Base-by-base conservation (phyloP, 2,888 invertebrate genomes). In the Chorisops tibialis region DNA sequence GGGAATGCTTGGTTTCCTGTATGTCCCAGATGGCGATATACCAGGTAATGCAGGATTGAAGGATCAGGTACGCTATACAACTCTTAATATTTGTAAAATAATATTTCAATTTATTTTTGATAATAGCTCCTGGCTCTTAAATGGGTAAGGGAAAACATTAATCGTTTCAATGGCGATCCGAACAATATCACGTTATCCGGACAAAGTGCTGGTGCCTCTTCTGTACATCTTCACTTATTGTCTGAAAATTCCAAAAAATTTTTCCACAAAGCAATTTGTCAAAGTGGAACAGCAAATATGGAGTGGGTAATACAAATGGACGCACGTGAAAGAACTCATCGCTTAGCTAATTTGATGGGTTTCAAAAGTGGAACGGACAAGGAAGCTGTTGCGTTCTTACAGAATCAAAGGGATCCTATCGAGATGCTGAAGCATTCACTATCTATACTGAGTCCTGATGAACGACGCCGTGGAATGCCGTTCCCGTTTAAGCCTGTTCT, bases 71-170 rank as follows among this genome's bases (percentile, higher is more conserved):
- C 49, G 56, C 24, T 24, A 21, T 22, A 49, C 9, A 49, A 24
- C 21, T 47, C 7, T 12, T 47, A 43, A n/a, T 11, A 43, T 7
- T 43, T 9, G 19, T 48, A 14, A 19, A 18, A 5, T 47, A 18
- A 4, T 18, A 11, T 39, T 12, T 24, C 22, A n/a, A n/a, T n/a
- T n/a, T n/a, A n/a, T n/a, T n/a, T n/a, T n/a, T n/a, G n/a, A n/a
- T n/a, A n/a, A n/a, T 71, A 70, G 67, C 77, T 69, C 35, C 61
- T 81, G 21, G 84, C 83, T 9, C 74, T 82, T 68, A 77, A 80
- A 66, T 76, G 80, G 68, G 52, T 78, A 72, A 67, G 79, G 1
- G 81, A 80, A 1, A 68, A 81, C 75, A 69, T 82, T 74, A 59
- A 70, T 68, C 69, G 78, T 73, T 73, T 80, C 73, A 76, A 77